Evolutionary conservation across 2,888 invertebrate genomes (phyloP).

Genomic region (Ormyrus thymus): DNA sequence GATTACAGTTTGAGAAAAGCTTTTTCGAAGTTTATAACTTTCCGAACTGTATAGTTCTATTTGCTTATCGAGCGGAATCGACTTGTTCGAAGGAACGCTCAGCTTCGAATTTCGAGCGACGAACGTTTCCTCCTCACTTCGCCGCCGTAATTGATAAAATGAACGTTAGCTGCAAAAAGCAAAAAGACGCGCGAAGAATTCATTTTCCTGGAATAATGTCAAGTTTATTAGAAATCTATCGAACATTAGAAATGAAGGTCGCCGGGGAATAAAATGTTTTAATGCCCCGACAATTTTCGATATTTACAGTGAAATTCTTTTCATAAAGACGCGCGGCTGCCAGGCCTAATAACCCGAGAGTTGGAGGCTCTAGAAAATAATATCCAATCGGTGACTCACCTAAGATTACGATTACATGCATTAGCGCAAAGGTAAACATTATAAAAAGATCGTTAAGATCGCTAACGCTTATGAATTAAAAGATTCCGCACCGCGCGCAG

Average conservation of each 20-base stretch:
- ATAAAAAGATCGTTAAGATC: constrained; percentile 23
- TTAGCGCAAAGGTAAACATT: constrained; percentile 31
- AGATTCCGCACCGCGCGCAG: constrained; percentile 1
- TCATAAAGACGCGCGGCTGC: constrained; percentile 4
- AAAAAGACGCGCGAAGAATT: too few relatives aligned
- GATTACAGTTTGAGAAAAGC: constrained; percentile 31
- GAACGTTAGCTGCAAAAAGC: too few relatives aligned
- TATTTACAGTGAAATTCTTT: constrained; percentile 8
- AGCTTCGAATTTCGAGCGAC: too few relatives aligned
- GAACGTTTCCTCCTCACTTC: too few relatives aligned
- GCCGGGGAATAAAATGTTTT: constrained; percentile 17
- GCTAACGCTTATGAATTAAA: constrained; percentile 22
- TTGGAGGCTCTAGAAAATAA: constrained; percentile 22
- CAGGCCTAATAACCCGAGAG: not conserved
- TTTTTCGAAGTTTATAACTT: constrained; percentile 10
- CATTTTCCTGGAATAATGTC: not conserved
- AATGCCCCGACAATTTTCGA: constrained; percentile 22
- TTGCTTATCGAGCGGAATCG: too few relatives aligned
- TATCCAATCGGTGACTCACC: constrained; percentile 24
- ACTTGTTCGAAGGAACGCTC: too few relatives aligned
- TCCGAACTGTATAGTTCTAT: too few relatives aligned
- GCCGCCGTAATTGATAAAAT: too few relatives aligned
- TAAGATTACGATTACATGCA: constrained; percentile 34
- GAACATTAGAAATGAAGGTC: not conserved
- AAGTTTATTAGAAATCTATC: not conserved